Percentiles rank a stretch among this genome's conserved stretches.
Evolutionary conservation across 2,888 invertebrate species (phyloP).

Genomic region (Operophtera brumata): DNA sequence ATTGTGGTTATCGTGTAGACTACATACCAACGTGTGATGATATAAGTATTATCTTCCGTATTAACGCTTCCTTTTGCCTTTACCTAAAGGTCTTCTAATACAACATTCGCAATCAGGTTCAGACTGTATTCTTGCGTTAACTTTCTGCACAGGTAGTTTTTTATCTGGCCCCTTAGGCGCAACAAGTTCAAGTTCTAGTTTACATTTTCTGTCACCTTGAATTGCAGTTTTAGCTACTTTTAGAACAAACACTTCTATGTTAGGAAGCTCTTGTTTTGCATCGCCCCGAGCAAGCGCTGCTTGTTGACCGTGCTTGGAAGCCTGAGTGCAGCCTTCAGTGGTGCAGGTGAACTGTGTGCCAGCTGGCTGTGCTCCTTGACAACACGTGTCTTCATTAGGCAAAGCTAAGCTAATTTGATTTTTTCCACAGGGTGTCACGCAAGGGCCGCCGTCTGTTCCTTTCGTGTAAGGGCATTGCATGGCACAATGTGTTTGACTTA

Average conservation of each 20-base stretch:
- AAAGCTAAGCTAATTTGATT: slow-evolving; percentile 68
- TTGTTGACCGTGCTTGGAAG: slow-evolving; percentile 61
- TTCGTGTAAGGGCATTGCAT: slow-evolving; percentile 64
- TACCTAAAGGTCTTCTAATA: slow-evolving; percentile 47
- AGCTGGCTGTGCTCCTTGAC: slow-evolving; percentile 55
- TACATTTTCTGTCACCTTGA: slow-evolving; percentile 82
- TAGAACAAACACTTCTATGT: slow-evolving; percentile 82
- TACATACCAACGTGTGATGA: slow-evolving; percentile 6
- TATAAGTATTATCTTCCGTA: neutral
- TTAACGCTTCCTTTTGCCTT: slow-evolving; percentile 43
- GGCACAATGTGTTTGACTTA: slow-evolving; percentile 69
- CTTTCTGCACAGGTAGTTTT: slow-evolving; percentile 71
- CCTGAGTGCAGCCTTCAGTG: slow-evolving; percentile 66
- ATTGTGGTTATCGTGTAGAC: slow-evolving; percentile 1
- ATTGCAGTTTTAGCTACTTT: slow-evolving; percentile 85
- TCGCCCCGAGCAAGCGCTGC: slow-evolving; percentile 55
- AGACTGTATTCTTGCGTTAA: slow-evolving; percentile 58
- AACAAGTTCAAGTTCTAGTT: slow-evolving; percentile 83
- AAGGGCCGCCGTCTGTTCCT: slow-evolving; percentile 47
- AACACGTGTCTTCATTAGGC: slow-evolving; percentile 62
- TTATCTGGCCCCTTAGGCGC: slow-evolving; percentile 83
- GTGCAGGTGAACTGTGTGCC: slow-evolving; percentile 71
- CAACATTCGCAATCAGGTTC: slow-evolving; percentile 65
- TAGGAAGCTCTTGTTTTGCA: slow-evolving; percentile 63
- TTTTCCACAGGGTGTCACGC: slow-evolving; percentile 66